phyloP scores from a whole-genome alignment of 2,113 vertebrate genomes.

The Tychaedon coryphoeus region DNA sequence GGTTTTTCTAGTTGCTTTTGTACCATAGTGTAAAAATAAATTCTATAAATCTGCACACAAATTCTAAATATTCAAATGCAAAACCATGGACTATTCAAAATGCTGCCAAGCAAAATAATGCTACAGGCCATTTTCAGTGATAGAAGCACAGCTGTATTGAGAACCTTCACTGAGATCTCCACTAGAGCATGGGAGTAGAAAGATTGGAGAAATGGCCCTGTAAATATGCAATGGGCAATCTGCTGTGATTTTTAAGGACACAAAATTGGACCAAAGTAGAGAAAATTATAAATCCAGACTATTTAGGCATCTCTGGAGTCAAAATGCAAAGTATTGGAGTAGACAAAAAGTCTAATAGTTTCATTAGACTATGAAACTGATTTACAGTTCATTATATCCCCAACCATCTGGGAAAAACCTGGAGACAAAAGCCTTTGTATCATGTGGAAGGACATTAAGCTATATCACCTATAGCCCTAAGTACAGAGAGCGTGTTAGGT shows the following conservation, averaged over 20 bases:
- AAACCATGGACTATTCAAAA: neutral
- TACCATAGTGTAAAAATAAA: neutral
- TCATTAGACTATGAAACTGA: neutral
- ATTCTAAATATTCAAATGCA: neutral
- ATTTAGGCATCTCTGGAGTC: constrained; percentile 8
- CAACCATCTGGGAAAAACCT: neutral
- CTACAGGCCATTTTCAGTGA: constrained; percentile 1
- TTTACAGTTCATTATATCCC: neutral
- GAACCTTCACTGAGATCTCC: constrained; percentile 14
- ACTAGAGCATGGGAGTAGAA: neutral
- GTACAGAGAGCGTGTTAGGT: neutral
- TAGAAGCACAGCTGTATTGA: constrained; percentile 22
- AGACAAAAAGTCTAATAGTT: neutral
- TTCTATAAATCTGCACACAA: neutral
- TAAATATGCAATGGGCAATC: neutral
- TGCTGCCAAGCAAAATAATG: neutral
- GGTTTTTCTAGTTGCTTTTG: neutral
- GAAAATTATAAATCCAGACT: constrained; percentile 18
- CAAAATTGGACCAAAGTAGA: neutral
- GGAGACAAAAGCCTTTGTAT: constrained; percentile 9
- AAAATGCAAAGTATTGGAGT: neutral
- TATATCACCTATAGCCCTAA: neutral
- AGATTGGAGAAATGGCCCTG: neutral
- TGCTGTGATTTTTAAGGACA: neutral
- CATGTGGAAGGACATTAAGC: neutral